Evolutionary conservation across 1,140 invertebrate species (phyloP), one percentile per base, ranked within the genome.

Genomic region (Drosophila sulfurigaster): DNA sequence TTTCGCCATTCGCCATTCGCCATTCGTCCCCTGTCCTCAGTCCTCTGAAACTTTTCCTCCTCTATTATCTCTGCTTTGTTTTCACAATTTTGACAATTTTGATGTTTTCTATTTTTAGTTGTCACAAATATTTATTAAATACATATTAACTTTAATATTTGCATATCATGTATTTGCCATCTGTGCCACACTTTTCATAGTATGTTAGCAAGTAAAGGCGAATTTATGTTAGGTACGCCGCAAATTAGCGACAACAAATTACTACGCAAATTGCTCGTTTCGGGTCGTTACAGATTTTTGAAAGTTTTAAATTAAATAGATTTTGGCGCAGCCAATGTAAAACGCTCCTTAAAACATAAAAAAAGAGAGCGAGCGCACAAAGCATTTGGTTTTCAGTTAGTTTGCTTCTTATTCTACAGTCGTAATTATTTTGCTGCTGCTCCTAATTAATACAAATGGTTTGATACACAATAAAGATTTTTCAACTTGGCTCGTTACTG

Each of bases 381-480:
- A 78, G 79, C 70, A 75, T 75, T 82, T 75, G 70, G 59, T 78
- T 79, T 68, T 69, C 51, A 54, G 45, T 77, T 81, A 51, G 57
- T 63, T 70, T 66, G 68, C 35, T 52, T 66, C n/a, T 65, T 56
- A 75, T 69, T 70, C 75, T 64, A 75, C 79, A 75, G 75, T 88
- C 83, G 83, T 89, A 88, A 88, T 88, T 89, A 88, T 88, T 88
- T 88, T 89, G 74, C 75, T 78, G 81, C 81, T 73, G 85, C 75
- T 85, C 88, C 85, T 89, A 89, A 89, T 89, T 89, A 89, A 89
- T 89, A 89, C 85, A 89, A 89, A 89, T 89, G 85, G 85, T 89
- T 89, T 90, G 85, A 89, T 89, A 89, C 81, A 89, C 85, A 89
- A 89, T 90, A 89, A 90, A 89, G 85, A 89, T 89, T 85, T 90